Conservation (phyloP, 2,797 vertebrate species). For the Rhinichthys osculus region DNA sequence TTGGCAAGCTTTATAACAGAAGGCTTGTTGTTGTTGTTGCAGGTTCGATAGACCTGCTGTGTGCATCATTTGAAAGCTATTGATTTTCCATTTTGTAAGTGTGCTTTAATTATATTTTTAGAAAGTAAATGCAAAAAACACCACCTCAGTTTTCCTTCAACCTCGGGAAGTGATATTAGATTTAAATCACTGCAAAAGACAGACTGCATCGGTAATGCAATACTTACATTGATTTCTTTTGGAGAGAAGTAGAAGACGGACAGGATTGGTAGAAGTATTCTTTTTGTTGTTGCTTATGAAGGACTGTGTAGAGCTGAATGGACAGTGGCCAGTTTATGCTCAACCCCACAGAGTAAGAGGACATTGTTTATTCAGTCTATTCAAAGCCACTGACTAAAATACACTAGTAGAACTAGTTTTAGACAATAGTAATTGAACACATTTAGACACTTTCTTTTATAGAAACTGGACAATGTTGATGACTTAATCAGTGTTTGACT, state of each 20-base stretch:
- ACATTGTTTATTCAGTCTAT: neutral
- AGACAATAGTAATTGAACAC: neutral
- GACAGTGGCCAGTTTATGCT: conserved; percentile 15
- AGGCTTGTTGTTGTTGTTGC: conserved; percentile 4
- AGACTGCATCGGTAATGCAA: conserved; percentile 37
- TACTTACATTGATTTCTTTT: conserved; percentile 45
- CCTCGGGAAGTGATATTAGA: conserved; percentile 32
- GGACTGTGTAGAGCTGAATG: neutral
- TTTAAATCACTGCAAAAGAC: conserved; percentile 39
- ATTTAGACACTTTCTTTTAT: neutral
- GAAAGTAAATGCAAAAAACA: conserved; percentile 12
- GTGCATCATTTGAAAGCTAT: conserved; percentile 19
- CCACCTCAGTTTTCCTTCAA: conserved; percentile 10
- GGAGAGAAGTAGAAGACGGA: neutral
- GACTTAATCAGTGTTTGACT: neutral
- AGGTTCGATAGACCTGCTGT: conserved; percentile 6
- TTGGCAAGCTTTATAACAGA: neutral
- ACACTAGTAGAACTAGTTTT: neutral
- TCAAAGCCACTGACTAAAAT: conserved; percentile 7
- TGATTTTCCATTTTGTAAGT: conserved; percentile 36
- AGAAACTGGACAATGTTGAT: neutral
- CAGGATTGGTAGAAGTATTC: neutral
- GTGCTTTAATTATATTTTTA: conserved; percentile 39
- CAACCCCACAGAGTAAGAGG: neutral
- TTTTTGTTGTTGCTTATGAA: conserved; percentile 19